Conservation (phyloP, 1,140 invertebrate species). For the Brachionus manjavacas region DNA sequence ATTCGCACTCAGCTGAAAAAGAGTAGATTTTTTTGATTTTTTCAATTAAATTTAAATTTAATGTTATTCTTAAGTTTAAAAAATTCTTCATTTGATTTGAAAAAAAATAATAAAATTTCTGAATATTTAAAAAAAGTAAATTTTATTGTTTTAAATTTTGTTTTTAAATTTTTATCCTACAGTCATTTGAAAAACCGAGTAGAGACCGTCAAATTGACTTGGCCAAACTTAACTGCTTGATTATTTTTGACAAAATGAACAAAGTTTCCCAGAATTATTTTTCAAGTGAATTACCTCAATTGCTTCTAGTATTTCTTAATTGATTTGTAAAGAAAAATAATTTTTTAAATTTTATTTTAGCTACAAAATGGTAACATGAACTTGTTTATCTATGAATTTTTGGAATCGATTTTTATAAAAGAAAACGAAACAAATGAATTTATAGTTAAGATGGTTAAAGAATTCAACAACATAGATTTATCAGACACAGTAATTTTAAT, state of each 20-base stretch:
- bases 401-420: neutral
- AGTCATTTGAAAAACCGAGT: neutral
- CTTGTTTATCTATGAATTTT: neutral
- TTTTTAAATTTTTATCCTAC: neutral
- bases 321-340: neutral
- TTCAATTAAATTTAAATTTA: neutral
- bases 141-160: neutral
- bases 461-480: neutral
- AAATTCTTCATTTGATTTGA: neutral
- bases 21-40: neutral
- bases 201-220: constrained; percentile 1
- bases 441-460: neutral
- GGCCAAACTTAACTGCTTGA: neutral
- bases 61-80: neutral
- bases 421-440: neutral
- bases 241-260: neutral
- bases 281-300: neutral
- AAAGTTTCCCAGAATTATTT: neutral
- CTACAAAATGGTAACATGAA: constrained; percentile 9
- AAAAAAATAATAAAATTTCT: neutral
- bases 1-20: neutral
- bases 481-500: neutral
- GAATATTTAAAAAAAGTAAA: neutral
- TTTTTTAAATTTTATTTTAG: neutral
- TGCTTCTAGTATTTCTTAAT: neutral